Conservation (phyloP, 2,888 invertebrate species). For the Oegoconia quadripuncta region DNA sequence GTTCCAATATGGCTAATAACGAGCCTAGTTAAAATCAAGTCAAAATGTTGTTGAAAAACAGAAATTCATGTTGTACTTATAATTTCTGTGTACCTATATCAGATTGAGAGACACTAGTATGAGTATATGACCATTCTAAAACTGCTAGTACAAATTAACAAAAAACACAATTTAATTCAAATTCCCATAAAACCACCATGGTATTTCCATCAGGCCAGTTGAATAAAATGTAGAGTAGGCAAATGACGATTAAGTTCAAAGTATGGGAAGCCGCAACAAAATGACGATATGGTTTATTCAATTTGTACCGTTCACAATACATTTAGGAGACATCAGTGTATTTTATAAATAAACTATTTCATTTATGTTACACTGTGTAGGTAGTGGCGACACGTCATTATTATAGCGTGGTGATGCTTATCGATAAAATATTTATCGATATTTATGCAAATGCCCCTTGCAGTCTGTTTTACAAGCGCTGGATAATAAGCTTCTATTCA, state of each 20-base stretch:
- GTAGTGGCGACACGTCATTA: conserved; percentile 10
- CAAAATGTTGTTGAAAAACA: no score
- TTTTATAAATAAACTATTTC: conserved; percentile 22
- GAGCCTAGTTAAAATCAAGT: no score
- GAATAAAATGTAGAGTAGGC: conserved; percentile 20
- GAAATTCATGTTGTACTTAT: no score
- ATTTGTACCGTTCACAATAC: conserved; percentile 44
- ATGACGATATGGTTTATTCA: conserved; percentile 62
- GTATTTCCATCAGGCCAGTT: conserved; percentile 21
- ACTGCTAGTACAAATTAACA: neutral
- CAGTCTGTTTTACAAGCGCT: no score
- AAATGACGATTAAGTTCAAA: conserved; percentile 31
- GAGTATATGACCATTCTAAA: no score
- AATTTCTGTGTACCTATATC: no score
- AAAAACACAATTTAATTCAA: neutral
- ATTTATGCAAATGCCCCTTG: no score
- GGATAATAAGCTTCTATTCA: no score
- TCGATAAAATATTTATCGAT: no score
- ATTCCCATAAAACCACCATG: neutral
- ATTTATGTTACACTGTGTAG: conserved; percentile 11
- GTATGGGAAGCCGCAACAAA: conserved; percentile 41
- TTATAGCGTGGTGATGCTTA: no score
- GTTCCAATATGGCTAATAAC: no score
- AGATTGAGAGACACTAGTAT: no score
- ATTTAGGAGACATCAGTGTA: conserved; percentile 38